Conservation (phyloP, 2,113 vertebrate genomes). For the Morone saxatilis region DNA sequence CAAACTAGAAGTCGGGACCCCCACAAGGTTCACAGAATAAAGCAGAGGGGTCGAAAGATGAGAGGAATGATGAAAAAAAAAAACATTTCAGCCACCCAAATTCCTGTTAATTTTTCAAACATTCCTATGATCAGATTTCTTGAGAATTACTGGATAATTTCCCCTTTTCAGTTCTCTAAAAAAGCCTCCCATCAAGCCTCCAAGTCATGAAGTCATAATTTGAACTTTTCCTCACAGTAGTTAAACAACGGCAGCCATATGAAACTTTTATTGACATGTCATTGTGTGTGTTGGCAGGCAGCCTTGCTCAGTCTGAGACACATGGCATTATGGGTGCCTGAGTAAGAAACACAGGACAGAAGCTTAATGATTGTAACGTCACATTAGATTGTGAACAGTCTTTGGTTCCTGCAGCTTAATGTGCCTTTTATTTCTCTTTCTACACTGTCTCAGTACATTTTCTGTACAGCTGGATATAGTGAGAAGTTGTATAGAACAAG, state of each 20-base stretch:
- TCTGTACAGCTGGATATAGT: slow-evolving; percentile 5
- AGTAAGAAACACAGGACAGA: slow-evolving; percentile 6
- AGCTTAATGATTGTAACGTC: slow-evolving; percentile 14
- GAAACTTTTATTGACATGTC: background rate
- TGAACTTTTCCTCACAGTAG: background rate
- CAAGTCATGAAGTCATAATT: background rate
- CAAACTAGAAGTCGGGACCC: background rate
- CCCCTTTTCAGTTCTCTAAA: background rate
- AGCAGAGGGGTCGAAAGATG: background rate
- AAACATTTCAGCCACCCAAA: background rate
- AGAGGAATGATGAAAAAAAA: background rate
- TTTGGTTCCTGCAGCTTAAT: slow-evolving; percentile 2
- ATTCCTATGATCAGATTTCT: background rate
- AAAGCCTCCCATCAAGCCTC: background rate
- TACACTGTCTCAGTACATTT: background rate
- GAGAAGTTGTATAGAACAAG: background rate
- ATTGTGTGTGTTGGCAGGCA: background rate
- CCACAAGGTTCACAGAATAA: background rate
- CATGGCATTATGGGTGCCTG: background rate
- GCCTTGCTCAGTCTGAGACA: background rate
- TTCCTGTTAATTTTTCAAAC: background rate
- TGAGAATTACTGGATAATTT: background rate
- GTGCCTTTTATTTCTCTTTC: slow-evolving; percentile 10
- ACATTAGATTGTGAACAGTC: slow-evolving; percentile 1
- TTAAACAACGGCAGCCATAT: background rate